A percentile compares a stretch with the other conserved stretches of the same genome.
These are phyloP conservation scores for Zaprionus nigranus DNA, from an alignment of 1,140 invertebrate species.

Conservation along the genomic window DNA sequence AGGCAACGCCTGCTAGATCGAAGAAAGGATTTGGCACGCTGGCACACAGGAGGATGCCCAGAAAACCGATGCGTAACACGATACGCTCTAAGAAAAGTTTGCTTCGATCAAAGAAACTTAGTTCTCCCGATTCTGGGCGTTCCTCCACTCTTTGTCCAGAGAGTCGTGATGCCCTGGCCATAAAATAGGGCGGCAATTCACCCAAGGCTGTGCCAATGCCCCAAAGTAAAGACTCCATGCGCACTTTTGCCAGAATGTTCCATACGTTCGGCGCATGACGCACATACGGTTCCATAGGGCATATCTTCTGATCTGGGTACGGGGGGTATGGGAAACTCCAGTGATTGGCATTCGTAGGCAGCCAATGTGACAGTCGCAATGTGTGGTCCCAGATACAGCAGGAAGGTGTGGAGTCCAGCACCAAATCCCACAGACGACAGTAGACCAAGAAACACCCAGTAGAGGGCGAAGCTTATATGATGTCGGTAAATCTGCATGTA, in stretches of 20 bases:
- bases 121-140: conserved; percentile 88
- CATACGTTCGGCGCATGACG: conserved; percentile 88
- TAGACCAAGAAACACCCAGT: conserved; percentile 98
- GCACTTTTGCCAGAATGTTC: conserved; percentile 97
- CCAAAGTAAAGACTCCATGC: conserved; percentile 97
- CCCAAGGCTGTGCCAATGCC: conserved; percentile 98
- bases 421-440: conserved; percentile 99
- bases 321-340: conserved; percentile 97
- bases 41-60: conserved; percentile 98
- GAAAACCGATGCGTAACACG: conserved; percentile 97
- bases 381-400: conserved; percentile 97
- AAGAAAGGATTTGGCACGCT: conserved; percentile 99
- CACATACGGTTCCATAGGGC: conserved; percentile 88
- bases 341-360: conserved; percentile 97
- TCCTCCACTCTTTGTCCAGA: conserved; percentile 89
- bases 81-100: conserved; percentile 95
- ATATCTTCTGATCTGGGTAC: conserved; percentile 94
- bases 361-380: conserved; percentile 97
- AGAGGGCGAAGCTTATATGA: conserved; percentile 90
- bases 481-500: conserved; percentile 77
- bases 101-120: conserved; percentile 87
- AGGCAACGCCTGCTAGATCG: conserved; percentile 99
- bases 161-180: conserved; percentile 95
- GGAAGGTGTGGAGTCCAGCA: conserved; percentile 98
- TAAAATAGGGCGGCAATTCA: conserved; percentile 98